These are phyloP conservation scores for Parambassis ranga DNA, from an alignment of 2,797 vertebrate species.

Conservation along the genomic window DNA sequence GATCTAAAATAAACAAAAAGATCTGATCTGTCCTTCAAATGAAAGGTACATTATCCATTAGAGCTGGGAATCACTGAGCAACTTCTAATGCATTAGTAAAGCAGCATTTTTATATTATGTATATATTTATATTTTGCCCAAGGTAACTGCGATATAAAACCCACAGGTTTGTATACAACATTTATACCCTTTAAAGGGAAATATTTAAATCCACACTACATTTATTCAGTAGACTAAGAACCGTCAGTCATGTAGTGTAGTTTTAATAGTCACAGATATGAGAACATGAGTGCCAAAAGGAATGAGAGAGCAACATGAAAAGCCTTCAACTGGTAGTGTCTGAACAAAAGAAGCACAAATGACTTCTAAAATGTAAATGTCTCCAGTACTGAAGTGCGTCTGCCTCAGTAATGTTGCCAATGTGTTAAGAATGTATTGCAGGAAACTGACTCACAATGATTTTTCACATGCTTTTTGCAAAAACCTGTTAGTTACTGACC, in stretches of 20 bases:
- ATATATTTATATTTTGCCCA: neutral
- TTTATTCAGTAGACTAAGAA: no score
- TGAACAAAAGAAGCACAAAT: constrained; percentile 5
- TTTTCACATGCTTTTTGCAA: neutral
- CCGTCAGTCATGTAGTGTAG: no score
- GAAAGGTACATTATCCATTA: neutral
- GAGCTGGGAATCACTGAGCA: neutral
- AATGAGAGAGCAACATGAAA: no score
- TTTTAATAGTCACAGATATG: neutral
- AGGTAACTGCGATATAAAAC: neutral
- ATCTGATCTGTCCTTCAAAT: constrained; percentile 21
- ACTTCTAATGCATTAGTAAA: neutral
- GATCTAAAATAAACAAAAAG: constrained; percentile 40
- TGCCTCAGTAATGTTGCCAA: constrained; percentile 12
- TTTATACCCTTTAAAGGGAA: no score
- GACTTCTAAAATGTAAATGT: constrained; percentile 10
- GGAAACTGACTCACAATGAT: constrained; percentile 7
- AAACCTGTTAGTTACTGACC: constrained; percentile 6
- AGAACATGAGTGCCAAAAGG: neutral
- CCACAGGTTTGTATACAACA: no score
- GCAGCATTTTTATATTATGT: neutral
- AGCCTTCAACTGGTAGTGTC: neutral
- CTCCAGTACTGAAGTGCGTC: constrained; percentile 11
- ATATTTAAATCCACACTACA: no score
- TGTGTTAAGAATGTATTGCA: constrained; percentile 10